Base-by-base conservation (phyloP, 2,113 vertebrate species). In the Epinephelus cyanopodus region DNA sequence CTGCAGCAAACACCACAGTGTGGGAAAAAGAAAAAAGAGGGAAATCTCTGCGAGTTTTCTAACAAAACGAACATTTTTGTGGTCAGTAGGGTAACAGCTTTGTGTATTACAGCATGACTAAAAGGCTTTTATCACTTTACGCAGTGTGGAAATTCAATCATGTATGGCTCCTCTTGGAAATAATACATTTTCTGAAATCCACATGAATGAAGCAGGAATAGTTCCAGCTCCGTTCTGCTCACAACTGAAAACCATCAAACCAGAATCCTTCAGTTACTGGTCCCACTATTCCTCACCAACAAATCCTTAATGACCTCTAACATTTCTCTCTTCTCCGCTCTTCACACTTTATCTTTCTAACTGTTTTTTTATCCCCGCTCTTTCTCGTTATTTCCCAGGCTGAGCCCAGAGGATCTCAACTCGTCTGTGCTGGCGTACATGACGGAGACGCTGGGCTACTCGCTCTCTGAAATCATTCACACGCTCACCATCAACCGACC, bases 401-500 rank as follows among this genome's bases (percentile, higher is more conserved):
- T 95, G 85, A 84, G 65, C 63, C 88, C 93, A 64, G 94, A 96
- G 80, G 95, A 96, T 37, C 84, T 96, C 48, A 96, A 95, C 86
- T 86, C 94, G 14, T 83, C 93, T 0, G 86, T 96, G 90, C 86
- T 97, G 89, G 95, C 94, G 48, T 95, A 95, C 91, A 96, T 95
- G 94, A 96, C 90, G 7, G 94, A 96, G 70, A 92, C 83, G 0
- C 93, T 95, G 89, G 94, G 94, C 21, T 95, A 94, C 79, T 89
- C 82, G 13, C 94, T 95, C 83, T 92, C 95, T 65, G 96, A 97
- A 71, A 84, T 96, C 92, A 90, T 94, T 25, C 94, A 86, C 75
- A 90, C 93, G 2, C 88, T 98, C 87, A 94, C 93, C 81, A 95
- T 87, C 63, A 97, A 96, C 85, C 95, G 93, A 42, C 95, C 96